Evolutionary conservation across 2,888 invertebrate species (phyloP), one percentile per base, ranked within the genome.

Genomic region (Agrochola lota): DNA sequence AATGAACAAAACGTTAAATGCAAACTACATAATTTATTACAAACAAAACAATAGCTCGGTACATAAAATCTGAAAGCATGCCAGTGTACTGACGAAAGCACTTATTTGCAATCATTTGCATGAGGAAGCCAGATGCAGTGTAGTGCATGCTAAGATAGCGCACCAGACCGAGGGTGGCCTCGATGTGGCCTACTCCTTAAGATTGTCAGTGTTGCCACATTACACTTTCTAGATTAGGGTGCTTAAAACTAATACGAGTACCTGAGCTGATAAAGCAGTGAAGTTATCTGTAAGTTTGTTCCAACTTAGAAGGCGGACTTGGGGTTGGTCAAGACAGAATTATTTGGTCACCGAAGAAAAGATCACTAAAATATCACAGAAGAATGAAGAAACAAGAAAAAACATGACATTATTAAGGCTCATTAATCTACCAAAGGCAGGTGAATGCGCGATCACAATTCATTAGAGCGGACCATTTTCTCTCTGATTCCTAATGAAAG

Each of bases 91-190:
- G 91, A 92, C 89, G 92, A 94, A 94, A 94, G 91, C 90, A 90
- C 88, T 91, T 46, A 15, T 95, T 95, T 94, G 93, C 93, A 94
- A 92, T 91, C 86, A 95, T 94, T 95, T 95, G 94, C 95, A 95
- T 95, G 90, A 95, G 95, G 95, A 95, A 95, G 91, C 91, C 77
- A 91, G 93, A 94, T 94, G 93, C 91, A 90, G 89, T 88, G 87
- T 67, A 90, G 90, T 85, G 91, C 90, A 91, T 88, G 90, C 87
- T 88, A 84, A 90, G 93, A 92, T 92, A 91, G 83, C 80, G 77
- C 74, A 71, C 80, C 85, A 79, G 85, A 79, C 87, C 75, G 87
- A 90, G 91, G 93, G 93, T 94, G 93, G 92, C 91, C 92, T 89
- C 87, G 82, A 84, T 89, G 87, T 87, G 71, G 69, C 70, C 79